These are phyloP conservation scores for Urocolius indicus DNA, from an alignment of 2,113 vertebrate species.

Conservation along the genomic window DNA sequence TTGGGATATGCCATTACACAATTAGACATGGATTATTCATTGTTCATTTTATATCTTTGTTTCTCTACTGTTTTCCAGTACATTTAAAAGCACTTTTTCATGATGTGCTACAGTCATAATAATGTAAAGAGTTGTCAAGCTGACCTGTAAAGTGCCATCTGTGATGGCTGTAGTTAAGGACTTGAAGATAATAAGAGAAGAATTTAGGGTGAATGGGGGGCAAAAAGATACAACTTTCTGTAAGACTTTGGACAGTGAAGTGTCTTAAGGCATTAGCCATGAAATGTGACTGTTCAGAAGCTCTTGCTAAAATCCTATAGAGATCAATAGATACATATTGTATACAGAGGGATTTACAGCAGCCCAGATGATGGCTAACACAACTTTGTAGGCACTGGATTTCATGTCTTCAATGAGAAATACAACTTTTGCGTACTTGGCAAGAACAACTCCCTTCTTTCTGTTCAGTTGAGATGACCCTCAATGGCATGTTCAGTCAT, in stretches of 20 bases:
- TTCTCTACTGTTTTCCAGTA: neutral
- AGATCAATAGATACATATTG: fast-evolving
- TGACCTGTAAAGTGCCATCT: neutral
- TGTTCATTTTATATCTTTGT: neutral
- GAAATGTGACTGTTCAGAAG: neutral
- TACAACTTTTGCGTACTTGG: neutral
- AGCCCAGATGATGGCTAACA: neutral
- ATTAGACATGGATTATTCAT: neutral
- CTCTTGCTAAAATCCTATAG: neutral
- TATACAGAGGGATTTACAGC: neutral
- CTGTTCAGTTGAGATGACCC: neutral
- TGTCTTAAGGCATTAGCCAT: neutral
- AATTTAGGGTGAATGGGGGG: neutral
- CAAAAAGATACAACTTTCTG: neutral
- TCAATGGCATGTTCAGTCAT: neutral
- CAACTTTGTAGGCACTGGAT: neutral
- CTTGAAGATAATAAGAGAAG: neutral
- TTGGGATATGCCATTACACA: neutral
- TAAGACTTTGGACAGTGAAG: neutral
- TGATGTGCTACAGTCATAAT: neutral
- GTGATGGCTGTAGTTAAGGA: neutral
- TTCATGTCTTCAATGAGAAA: neutral
- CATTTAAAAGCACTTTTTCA: neutral
- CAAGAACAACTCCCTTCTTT: neutral
- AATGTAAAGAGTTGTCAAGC: neutral